Evolutionary conservation across 2,113 vertebrate genomes (phyloP).

Genomic region (Plestiodon gilberti): DNA sequence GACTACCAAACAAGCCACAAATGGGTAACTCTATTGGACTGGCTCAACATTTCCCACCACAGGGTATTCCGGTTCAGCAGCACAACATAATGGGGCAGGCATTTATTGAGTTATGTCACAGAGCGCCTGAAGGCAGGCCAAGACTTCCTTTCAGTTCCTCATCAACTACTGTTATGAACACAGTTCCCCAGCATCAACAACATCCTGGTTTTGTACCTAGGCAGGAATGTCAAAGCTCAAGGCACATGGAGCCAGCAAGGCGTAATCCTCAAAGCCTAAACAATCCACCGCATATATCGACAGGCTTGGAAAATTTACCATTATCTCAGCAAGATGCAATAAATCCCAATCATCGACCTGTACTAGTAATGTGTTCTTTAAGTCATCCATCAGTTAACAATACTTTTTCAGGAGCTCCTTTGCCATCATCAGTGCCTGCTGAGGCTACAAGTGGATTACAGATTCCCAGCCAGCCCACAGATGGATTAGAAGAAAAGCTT

Average conservation of each 20-base stretch:
- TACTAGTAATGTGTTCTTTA: constrained; percentile 81
- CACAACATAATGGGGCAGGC: constrained; percentile 93
- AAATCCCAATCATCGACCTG: constrained; percentile 70
- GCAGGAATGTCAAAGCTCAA: constrained; percentile 76
- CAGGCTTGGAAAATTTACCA: constrained; percentile 80
- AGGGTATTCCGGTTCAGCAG: constrained; percentile 84
- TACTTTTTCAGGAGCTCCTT: constrained; percentile 74
- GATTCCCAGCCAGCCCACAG: constrained; percentile 66
- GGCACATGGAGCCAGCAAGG: constrained; percentile 72
- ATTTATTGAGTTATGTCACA: constrained; percentile 92
- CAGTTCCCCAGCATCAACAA: constrained; percentile 72
- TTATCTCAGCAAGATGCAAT: constrained; percentile 76
- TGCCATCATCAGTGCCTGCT: constrained; percentile 68
- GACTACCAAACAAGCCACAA: constrained; percentile 68
- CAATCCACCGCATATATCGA: constrained; percentile 75
- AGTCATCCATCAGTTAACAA: constrained; percentile 83
- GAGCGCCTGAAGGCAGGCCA: constrained; percentile 84
- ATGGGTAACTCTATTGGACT: constrained; percentile 71
- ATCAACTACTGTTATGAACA: constrained; percentile 73
- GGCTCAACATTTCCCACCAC: constrained; percentile 84
- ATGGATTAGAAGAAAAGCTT: constrained; percentile 89
- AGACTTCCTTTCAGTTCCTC: constrained; percentile 78
- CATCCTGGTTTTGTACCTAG: constrained; percentile 75
- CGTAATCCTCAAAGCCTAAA: constrained; percentile 69
- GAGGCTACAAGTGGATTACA: constrained; percentile 69